Evolutionary conservation across 1,140 invertebrate genomes (phyloP), one percentile per base, ranked within the genome.

Genomic region (Lucilia sericata): DNA sequence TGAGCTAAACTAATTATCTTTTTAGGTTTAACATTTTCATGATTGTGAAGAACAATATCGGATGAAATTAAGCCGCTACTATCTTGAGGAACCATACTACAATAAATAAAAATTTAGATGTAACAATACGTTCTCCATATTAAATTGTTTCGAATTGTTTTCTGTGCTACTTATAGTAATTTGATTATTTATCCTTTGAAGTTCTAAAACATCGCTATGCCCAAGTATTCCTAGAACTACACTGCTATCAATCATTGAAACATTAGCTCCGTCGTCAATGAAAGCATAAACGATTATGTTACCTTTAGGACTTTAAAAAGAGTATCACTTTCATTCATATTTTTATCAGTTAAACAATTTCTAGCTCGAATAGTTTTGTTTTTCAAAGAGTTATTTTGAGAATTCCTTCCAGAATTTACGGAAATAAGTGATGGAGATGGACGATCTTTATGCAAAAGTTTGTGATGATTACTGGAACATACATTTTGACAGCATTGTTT

Each of bases 101-200:
- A 30, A 36, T 74, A n/a, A n/a, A n/a, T 25, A 7, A 74, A 74
- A 74, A 30, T 30, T 74, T 74, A 21, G 74, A 30, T 21, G 21
- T 74, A 5, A 74, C 25, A 30, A 74, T 10, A 74, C 74, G 25
- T 74, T 74, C 21, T 74, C 74, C n/a, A 74, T 74, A 12, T 74
- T 30, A 34, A 13, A 74, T 21, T 13, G 5, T 19, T 74, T 30
- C 21, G 1, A 34, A 30, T 12, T 30, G 30, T 74, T 14, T 30
- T 30, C 19, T 14, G 30, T 30, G 10, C 74, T 19, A 30, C 74
- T 74, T 30, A 74, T 74, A 13, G 25, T 13, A 9, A 14, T 74
- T 34, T 74, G 74, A 30, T 74, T 25, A 30, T 74, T 74, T 13
- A 74, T 21, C 74, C 74, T 34, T 30, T 30, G 21, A 21, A 74